Base-by-base conservation (phyloP, 2,797 vertebrate species). In the Poliocrania exsul region DNA sequence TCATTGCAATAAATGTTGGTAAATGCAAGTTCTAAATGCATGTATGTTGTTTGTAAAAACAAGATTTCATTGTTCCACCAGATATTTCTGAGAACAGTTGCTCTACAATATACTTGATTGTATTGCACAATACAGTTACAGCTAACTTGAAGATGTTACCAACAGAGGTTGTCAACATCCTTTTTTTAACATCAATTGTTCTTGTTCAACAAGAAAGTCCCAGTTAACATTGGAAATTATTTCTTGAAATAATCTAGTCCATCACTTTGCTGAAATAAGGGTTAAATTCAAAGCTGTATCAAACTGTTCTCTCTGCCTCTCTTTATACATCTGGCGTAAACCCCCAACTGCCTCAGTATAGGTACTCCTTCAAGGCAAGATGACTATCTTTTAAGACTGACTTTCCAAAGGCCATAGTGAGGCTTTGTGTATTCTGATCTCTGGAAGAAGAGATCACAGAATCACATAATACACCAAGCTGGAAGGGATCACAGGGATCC, bases 331-430 rank as follows among this genome's bases (percentile, higher is more conserved):
- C 16, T 26, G 37, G 9, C 13, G 3, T 6, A 51, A 61, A 6
- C 8, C 3, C 5, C 18, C 26, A 73, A 0, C 3, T 17, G 5
- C 19, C 19, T 81, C 21, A 33, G 8, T 10, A 11, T 19, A 42
- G 20, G 1, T 31, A 40, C 4, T 37, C 37, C 44, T 53, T 38
- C 49, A 64, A 44, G 33, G 18, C 10, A 71, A 72, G 44, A 47
- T 23, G 9, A 67, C 69, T 73, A 16, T 16, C 40, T 40, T 40
- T 15, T n/a, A 38, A 72, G 17, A 21, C 19, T 37, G 23, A 2
- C 6, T 70, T 90, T 83, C 21, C 14, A 35, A 9, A 8, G 18
- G 8, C 21, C 28, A 9, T 16, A 54, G 17, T 51, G 28, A 38
- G n/a, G 17, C 11, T 56, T 13, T 25, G 17, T 67, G 6, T 31